Percentiles rank a stretch among this genome's conserved stretches.
These are phyloP conservation scores for Neria commutata DNA, from an alignment of 2,888 invertebrate species.

Conservation along the genomic window DNA sequence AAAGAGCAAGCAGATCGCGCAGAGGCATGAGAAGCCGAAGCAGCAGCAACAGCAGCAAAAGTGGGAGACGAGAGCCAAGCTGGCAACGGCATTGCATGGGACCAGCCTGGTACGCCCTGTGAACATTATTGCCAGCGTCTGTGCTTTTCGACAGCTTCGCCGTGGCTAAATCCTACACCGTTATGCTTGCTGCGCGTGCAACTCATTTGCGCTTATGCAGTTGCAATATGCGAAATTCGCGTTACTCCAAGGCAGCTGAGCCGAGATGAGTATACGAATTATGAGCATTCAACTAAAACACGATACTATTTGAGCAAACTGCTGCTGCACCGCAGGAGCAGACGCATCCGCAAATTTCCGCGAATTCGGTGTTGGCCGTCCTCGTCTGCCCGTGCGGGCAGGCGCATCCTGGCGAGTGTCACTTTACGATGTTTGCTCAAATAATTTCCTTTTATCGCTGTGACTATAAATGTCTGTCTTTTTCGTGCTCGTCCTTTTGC, in stretches of 20 bases:
- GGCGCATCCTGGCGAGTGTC: slow-evolving; percentile 23
- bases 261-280: no score
- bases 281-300: no score
- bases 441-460: slow-evolving; percentile 40
- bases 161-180: not conserved
- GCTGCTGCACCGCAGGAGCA: no score
- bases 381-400: not conserved
- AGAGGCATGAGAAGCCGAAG: no score
- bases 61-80: not conserved
- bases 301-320: no score
- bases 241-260: no score
- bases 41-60: not conserved
- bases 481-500: not conserved
- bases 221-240: no score
- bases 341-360: no score
- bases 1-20: not conserved
- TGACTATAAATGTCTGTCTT: slow-evolving; percentile 31
- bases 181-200: not conserved
- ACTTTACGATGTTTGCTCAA: slow-evolving; percentile 42
- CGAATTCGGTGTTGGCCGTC: not conserved
- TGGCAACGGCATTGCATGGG: not conserved
- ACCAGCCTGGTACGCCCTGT: slow-evolving; percentile 6
- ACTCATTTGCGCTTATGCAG: not conserved
- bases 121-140: not conserved
- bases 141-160: not conserved